Evolutionary conservation across 1,140 invertebrate genomes (phyloP).

Genomic region (Streblospio benedicti): DNA sequence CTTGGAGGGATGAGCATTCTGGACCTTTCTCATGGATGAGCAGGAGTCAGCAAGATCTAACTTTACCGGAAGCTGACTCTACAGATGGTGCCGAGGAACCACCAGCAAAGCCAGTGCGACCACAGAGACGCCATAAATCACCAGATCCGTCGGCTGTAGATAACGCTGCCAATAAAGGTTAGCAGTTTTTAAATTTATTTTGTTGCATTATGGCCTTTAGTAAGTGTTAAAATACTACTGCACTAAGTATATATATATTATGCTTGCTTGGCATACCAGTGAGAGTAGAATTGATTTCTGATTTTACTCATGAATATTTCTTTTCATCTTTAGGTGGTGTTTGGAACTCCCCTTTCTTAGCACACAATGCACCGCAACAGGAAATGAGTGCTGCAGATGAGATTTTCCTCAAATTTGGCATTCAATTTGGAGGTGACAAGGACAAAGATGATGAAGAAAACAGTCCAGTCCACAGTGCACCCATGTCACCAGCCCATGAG

Average conservation of each 20-base stretch:
- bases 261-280: constrained; percentile 36
- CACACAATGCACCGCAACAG: not conserved
- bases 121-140: not conserved
- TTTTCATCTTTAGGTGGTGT: constrained; percentile 1
- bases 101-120: constrained; percentile 10
- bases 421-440: not conserved
- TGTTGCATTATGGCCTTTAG: not conserved
- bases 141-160: not conserved
- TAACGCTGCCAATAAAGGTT: not conserved
- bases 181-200: not conserved
- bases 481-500: not conserved
- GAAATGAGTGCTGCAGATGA: not conserved
- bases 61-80: not conserved
- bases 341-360: constrained; percentile 14
- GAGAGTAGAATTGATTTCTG: not conserved
- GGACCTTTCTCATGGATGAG: constrained; percentile 71
- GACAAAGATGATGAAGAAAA: not conserved
- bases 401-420: not conserved
- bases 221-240: constrained; percentile 20
- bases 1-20: constrained; percentile 66
- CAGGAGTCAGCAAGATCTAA: not conserved
- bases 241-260: constrained; percentile 64
- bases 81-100: not conserved
- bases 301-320: not conserved
- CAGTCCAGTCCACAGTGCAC: not conserved